Conservation (phyloP, 2,113 vertebrate species). For the Heteronetta atricapilla region DNA sequence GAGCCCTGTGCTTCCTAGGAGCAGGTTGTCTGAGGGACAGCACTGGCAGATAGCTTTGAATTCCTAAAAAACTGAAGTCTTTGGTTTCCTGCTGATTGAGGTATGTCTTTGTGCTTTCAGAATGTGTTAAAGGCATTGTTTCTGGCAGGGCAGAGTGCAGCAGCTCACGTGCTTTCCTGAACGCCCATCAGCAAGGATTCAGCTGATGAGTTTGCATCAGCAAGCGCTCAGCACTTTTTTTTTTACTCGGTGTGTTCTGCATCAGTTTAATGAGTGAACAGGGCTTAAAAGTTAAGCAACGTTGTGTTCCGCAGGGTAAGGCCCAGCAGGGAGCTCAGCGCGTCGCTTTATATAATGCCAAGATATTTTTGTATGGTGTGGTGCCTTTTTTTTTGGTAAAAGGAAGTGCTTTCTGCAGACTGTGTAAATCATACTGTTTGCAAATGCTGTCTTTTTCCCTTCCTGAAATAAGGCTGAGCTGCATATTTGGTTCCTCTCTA, state of each 20-base stretch:
- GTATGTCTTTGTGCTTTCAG: background rate
- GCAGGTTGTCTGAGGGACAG: background rate
- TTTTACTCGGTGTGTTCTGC: background rate
- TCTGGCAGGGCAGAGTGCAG: background rate
- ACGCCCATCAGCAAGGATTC: background rate
- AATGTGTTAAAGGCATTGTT: background rate
- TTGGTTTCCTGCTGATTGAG: accelerated
- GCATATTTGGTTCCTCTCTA: background rate
- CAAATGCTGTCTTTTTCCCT: background rate
- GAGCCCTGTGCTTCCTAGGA: background rate
- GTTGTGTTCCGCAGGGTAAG: accelerated
- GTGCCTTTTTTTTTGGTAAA: background rate
- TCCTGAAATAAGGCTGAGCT: constrained; percentile 8
- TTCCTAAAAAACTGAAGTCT: no score
- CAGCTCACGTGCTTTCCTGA: background rate
- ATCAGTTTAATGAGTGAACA: background rate
- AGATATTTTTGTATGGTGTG: background rate
- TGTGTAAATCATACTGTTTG: background rate
- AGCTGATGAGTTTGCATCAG: no score
- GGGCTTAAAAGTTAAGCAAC: background rate
- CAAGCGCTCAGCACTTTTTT: background rate
- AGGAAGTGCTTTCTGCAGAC: constrained; percentile 56
- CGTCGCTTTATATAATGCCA: accelerated
- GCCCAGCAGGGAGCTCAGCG: background rate
- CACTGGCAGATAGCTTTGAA: background rate